phyloP scores from a whole-genome alignment of 2,888 invertebrate species.

The Silvanus unidentatus region DNA sequence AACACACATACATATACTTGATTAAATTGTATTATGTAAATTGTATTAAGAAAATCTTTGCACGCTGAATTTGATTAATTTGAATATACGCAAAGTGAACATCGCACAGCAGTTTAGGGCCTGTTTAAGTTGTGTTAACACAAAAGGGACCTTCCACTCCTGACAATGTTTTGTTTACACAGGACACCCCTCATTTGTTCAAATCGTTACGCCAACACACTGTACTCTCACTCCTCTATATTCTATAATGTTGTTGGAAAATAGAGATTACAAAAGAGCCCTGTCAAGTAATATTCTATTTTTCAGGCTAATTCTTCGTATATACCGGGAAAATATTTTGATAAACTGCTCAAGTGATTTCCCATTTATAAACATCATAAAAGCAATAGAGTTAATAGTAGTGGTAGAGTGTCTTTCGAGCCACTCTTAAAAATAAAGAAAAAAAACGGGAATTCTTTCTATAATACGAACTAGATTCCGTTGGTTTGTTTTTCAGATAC shows the following conservation, averaged over 20 bases:
- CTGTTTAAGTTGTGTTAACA: no score
- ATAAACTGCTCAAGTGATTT: conserved; percentile 9
- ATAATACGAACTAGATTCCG: conserved; percentile 1
- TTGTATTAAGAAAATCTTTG: conserved; percentile 3
- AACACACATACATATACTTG: no score
- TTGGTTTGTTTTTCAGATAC: conserved; percentile 19
- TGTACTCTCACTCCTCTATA: no score
- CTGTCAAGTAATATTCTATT: conserved; percentile 22
- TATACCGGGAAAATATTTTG: conserved; percentile 14
- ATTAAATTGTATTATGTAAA: no score
- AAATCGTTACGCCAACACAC: conserved; percentile 30
- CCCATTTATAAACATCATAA: background rate
- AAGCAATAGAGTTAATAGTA: no score
- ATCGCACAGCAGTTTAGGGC: conserved; percentile 2
- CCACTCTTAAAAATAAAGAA: no score
- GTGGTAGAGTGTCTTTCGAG: conserved; percentile 1
- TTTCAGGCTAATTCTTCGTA: conserved; percentile 22
- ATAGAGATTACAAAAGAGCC: conserved; percentile 32
- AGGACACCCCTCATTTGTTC: conserved; percentile 32
- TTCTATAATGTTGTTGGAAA: conserved; percentile 36
- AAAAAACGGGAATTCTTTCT: background rate
- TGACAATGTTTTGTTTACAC: conserved; percentile 29
- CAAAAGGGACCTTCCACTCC: conserved; percentile 20
- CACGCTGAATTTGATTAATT: conserved; percentile 12
- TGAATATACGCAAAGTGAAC: conserved; percentile 16